These are phyloP conservation scores for Lypha dubia DNA, from an alignment of 2,888 invertebrate species.

Conservation along the genomic window DNA sequence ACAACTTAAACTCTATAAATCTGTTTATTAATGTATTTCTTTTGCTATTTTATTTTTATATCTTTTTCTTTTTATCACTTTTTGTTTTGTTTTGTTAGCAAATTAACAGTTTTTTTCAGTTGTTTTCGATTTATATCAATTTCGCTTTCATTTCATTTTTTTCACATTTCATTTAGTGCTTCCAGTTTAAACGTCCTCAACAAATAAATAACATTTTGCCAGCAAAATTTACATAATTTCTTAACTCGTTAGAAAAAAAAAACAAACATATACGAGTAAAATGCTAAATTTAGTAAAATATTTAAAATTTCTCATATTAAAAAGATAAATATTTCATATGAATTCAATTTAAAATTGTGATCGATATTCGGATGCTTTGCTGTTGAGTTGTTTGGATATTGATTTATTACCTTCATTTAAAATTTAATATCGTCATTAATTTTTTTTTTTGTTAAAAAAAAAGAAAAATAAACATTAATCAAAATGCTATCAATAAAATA, in stretches of 20 bases:
- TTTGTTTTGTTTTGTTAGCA: background rate
- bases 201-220: background rate
- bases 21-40: background rate
- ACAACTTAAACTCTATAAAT: background rate
- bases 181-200: background rate
- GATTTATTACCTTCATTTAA: background rate
- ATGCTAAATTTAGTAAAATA: no score
- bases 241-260: background rate
- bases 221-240: constrained; percentile 8
- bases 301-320: background rate
- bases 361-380: background rate
- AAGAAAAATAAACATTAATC: background rate
- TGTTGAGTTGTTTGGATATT: background rate
- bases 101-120: background rate
- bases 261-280: background rate
- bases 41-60: background rate
- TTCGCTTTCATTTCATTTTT: background rate
- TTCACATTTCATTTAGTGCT: background rate
- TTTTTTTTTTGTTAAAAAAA: no score
- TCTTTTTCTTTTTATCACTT: background rate
- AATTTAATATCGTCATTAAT: background rate
- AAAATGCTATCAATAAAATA: background rate
- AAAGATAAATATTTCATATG: background rate
- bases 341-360: background rate
- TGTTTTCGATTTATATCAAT: background rate